These are phyloP conservation scores for Macroramphosus scolopax DNA, from an alignment of 2,797 vertebrate species.

Conservation along the genomic window DNA sequence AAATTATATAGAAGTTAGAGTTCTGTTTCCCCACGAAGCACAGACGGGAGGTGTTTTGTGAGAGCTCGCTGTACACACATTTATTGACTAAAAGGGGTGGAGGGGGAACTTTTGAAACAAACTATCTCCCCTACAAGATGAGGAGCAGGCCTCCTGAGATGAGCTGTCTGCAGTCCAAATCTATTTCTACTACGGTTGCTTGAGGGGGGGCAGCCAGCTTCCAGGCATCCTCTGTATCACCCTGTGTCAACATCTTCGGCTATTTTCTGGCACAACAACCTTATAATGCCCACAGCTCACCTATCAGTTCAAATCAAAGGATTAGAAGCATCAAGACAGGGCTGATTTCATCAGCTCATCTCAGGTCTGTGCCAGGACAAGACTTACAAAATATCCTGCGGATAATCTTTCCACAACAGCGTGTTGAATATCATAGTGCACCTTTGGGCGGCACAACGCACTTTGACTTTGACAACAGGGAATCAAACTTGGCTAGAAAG, in stretches of 20 bases:
- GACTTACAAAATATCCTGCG: constrained; percentile 15
- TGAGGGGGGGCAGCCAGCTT: constrained; percentile 46
- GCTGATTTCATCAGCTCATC: constrained; percentile 35
- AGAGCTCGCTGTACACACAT: no score
- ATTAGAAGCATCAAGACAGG: constrained; percentile 16
- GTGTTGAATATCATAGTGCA: constrained; percentile 5
- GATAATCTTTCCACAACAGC: constrained; percentile 16
- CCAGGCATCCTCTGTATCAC: constrained; percentile 46
- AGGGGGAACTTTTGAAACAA: constrained; percentile 53
- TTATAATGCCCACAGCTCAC: constrained; percentile 37
- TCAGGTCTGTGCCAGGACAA: constrained; percentile 14
- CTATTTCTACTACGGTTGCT: constrained; percentile 65
- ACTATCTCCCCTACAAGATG: constrained; percentile 41
- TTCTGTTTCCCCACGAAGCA: no score
- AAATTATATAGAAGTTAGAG: no score
- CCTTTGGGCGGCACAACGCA: constrained; percentile 4
- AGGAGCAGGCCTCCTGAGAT: constrained; percentile 35
- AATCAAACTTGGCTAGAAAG: constrained; percentile 10
- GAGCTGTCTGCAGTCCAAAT: constrained; percentile 64
- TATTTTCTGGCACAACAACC: constrained; percentile 50
- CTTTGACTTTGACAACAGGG: constrained; percentile 10
- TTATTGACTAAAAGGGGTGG: constrained; percentile 38
- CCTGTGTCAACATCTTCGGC: constrained; percentile 53
- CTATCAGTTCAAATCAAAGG: constrained; percentile 42
- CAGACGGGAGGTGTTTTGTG: no score